Base-by-base conservation (phyloP, 1,140 invertebrate species). In the Lordiphosa clarofinis region DNA sequence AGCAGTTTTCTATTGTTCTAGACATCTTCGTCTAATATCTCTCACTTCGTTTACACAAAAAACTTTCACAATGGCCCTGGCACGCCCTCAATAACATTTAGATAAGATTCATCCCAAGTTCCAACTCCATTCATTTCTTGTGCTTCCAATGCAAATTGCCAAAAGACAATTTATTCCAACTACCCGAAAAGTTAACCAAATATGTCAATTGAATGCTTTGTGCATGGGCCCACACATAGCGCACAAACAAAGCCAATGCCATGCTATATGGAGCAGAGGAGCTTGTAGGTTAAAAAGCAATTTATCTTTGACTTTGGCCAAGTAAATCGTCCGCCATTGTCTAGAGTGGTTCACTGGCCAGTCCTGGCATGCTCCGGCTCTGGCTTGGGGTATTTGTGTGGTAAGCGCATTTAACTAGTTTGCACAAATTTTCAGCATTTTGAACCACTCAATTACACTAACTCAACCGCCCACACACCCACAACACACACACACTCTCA, bases 271-370 rank as follows among this genome's bases (percentile, higher is more conserved):
- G 72, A 79, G 58, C 56, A 31, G 28, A 31, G 65, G 44, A 72
- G 76, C 59, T 68, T 69, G 76, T 82, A 81, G 76, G 73, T 81
- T 81, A 81, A 81, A 81, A 81, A 69, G 76, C 76, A 81, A 81
- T 81, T 81, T 81, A 81, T 81, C 76, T 81, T 81, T 81, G 78
- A 84, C 76, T 81, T 82, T 84, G 38, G 56, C 60, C 58, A 79
- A 79, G 75, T 73, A 79, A 79, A 81, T 79, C 63, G 28, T 56
- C 54, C 62, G 72, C 75, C 67, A 76, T 81, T 81, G 76, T 81
- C 74, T 82, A 81, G 76, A 81, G 59, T 81, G 72, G 56, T 73
- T 67, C 73, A 71, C 60, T 62, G 56, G 55, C 46, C 48, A 48
- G 52, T 50, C 28, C 28, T 8, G 28, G 7, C 28, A 31, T 13